phyloP scores from a whole-genome alignment of 2,888 invertebrate genomes.

The Troglohyphantes excavatus region DNA sequence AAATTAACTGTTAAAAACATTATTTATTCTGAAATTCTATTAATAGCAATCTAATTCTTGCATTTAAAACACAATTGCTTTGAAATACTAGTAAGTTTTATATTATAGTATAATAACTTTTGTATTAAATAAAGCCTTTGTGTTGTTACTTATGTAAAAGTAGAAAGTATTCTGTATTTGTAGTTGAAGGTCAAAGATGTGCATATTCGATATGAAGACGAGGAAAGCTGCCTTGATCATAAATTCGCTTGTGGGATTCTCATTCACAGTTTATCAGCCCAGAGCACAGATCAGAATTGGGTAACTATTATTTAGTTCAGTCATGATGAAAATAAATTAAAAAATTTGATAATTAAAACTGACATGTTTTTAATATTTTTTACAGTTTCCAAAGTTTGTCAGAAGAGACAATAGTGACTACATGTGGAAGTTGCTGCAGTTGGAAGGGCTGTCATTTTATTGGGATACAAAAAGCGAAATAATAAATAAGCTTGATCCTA shows the following conservation, averaged over 20 bases:
- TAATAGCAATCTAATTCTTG: too few species aligned
- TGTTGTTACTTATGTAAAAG: too few species aligned
- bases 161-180: too few species aligned
- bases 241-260: conserved; percentile 93
- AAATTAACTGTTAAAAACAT: too few species aligned
- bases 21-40: background rate
- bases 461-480: conserved; percentile 90
- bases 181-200: conserved; percentile 96
- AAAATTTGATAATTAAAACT: conserved; percentile 4
- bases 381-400: conserved; percentile 84
- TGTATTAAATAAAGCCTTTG: too few species aligned
- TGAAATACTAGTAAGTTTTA: too few species aligned
- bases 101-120: too few species aligned
- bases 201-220: conserved; percentile 97
- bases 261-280: conserved; percentile 91
- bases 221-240: conserved; percentile 87
- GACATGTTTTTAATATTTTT: conserved; percentile 13
- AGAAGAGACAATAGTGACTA: conserved; percentile 81
- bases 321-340: background rate
- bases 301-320: conserved; percentile 80
- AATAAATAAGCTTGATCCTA: conserved; percentile 87
- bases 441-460: conserved; percentile 93
- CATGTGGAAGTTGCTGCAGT: conserved; percentile 90
- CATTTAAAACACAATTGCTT: too few species aligned
- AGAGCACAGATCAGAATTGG: conserved; percentile 96